phyloP scores from a whole-genome alignment of 2,113 vertebrate genomes.

The Neodontobutis hainanensis region DNA sequence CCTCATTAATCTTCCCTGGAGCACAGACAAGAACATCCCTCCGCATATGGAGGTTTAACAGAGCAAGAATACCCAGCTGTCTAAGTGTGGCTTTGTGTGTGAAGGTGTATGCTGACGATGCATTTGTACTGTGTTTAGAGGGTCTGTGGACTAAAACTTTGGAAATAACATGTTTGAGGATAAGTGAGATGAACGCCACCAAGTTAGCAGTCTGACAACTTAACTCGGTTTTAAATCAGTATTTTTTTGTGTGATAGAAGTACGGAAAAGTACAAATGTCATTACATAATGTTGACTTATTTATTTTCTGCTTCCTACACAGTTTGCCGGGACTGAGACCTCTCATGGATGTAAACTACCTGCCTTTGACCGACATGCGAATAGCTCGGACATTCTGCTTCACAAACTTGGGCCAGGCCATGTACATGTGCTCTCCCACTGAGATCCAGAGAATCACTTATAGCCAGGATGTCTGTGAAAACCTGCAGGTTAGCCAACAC shows the following conservation, averaged over 20 bases:
- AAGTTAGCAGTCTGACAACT: too few species aligned
- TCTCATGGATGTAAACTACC: slow-evolving; percentile 96
- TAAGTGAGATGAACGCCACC: too few species aligned
- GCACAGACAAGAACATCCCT: slow-evolving; percentile 25
- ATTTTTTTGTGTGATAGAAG: too few species aligned
- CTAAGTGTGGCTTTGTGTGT: slow-evolving; percentile 12
- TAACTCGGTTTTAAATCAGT: neutral
- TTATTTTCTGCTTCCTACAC: slow-evolving; percentile 43
- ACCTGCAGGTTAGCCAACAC: slow-evolving; percentile 85
- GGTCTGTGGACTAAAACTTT: neutral
- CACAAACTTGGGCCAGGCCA: slow-evolving; percentile 96
- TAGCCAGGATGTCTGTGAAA: slow-evolving; percentile 98
- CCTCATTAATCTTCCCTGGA: slow-evolving; percentile 42
- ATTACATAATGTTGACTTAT: too few species aligned
- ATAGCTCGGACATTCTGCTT: slow-evolving; percentile 99
- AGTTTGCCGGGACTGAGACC: slow-evolving; percentile 97
- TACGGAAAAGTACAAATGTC: too few species aligned
- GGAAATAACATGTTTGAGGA: too few species aligned
- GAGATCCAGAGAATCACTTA: slow-evolving; percentile 99
- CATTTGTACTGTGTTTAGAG: neutral
- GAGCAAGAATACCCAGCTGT: slow-evolving; percentile 27
- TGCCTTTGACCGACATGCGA: slow-evolving; percentile 98
- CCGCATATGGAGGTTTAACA: slow-evolving; percentile 43
- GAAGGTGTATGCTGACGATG: neutral
- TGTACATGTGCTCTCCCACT: slow-evolving; percentile 96